phyloP scores from a whole-genome alignment of 1,140 invertebrate genomes.

The Drosophila ananassae region DNA sequence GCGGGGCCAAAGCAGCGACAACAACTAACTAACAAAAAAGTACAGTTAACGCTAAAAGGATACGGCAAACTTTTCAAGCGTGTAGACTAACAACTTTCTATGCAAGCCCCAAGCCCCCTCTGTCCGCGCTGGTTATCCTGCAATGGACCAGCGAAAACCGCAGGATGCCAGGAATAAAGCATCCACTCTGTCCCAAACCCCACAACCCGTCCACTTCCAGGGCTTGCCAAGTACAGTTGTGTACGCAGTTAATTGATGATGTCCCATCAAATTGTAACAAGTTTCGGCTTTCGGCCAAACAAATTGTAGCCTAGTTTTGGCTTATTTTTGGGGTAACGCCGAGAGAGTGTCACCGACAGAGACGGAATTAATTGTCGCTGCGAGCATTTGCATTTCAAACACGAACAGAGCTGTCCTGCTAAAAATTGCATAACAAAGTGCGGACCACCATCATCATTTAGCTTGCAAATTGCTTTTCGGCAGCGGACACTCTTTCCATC shows the following conservation, averaged over 20 bases:
- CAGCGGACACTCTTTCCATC: constrained; percentile 15
- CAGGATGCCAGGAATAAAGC: constrained; percentile 16
- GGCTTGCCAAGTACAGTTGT: constrained; percentile 45
- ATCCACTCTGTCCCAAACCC: not conserved
- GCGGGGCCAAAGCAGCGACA: constrained; percentile 31
- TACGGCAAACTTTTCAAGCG: constrained; percentile 67
- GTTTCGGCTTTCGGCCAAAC: constrained; percentile 36
- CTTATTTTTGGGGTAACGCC: not conserved
- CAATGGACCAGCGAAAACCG: constrained; percentile 39
- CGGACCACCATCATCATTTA: constrained; percentile 42
- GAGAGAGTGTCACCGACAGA: not conserved
- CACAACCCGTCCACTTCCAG: too few relatives aligned
- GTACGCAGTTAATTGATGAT: constrained; percentile 50
- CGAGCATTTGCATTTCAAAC: constrained; percentile 47
- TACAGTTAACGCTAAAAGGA: constrained; percentile 79
- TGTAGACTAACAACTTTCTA: constrained; percentile 29
- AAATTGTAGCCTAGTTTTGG: constrained; percentile 45
- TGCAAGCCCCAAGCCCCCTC: constrained; percentile 6
- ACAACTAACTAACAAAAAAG: constrained; percentile 66
- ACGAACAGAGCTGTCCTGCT: constrained; percentile 24
- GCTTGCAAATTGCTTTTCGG: constrained; percentile 58
- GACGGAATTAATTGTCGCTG: constrained; percentile 43
- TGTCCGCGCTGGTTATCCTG: not conserved
- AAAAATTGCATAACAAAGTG: constrained; percentile 57
- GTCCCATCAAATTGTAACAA: constrained; percentile 51